phyloP scores from a whole-genome alignment of 30 jellyfish, hydroid and myxozoan species.

The Mastigias papua region DNA sequence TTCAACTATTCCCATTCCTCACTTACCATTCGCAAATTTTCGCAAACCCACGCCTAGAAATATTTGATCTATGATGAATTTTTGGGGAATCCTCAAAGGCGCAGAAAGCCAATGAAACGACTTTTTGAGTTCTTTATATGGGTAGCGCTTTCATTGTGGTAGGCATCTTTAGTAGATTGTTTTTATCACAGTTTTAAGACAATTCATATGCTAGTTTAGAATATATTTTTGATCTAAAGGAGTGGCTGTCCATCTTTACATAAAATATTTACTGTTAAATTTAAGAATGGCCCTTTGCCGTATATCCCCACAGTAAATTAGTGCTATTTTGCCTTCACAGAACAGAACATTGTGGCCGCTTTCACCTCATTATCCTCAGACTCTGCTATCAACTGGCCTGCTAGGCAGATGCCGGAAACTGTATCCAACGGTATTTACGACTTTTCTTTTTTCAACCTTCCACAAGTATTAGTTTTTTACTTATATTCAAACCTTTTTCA shows the following conservation, averaged over 20 bases:
- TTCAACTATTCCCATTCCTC: neutral
- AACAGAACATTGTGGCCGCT: slow-evolving; percentile 55
- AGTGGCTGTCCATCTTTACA: too few species aligned
- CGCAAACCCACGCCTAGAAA: neutral
- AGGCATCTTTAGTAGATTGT: neutral
- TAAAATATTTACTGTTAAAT: too few species aligned
- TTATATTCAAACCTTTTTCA: neutral
- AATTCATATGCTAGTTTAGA: too few species aligned
- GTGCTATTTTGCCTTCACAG: slow-evolving; percentile 1
- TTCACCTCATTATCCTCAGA: slow-evolving; percentile 67
- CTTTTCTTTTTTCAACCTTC: neutral
- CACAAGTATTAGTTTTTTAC: neutral
- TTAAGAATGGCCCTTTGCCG: too few species aligned
- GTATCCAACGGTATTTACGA: slow-evolving; percentile 30
- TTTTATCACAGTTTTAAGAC: neutral
- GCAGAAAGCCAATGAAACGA: neutral
- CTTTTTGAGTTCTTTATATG: neutral
- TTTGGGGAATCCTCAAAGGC: neutral
- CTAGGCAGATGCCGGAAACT: slow-evolving; percentile 25
- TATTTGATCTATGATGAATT: neutral
- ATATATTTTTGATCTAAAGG: too few species aligned
- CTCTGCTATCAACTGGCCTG: slow-evolving; percentile 56
- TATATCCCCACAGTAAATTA: neutral
- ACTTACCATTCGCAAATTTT: neutral
- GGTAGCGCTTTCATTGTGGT: neutral